phyloP scores from a whole-genome alignment of 37 sponge, comb jelly and placozoan species.

The Agelas oroides region DNA sequence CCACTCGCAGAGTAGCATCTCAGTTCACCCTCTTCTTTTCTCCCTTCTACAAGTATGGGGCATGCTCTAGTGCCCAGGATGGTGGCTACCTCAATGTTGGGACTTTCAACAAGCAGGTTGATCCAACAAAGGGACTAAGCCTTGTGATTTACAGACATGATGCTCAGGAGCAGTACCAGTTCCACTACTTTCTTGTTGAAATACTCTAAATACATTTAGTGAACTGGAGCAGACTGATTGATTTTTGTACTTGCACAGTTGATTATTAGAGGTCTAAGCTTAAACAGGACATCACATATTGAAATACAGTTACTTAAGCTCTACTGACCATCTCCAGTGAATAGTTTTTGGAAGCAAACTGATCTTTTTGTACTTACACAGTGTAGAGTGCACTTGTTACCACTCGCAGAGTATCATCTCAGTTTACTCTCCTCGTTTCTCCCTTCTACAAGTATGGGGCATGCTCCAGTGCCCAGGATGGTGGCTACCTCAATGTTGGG shows the following conservation, averaged over 20 bases:
- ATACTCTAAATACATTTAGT: background rate
- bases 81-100: background rate
- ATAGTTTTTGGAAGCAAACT: no score
- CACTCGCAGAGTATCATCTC: background rate
- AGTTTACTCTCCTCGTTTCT: background rate
- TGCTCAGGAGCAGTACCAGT: background rate
- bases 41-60: slow-evolving; percentile 1
- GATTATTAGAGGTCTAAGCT: no score
- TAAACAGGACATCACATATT: no score
- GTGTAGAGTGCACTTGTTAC: no score
- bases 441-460: slow-evolving; percentile 2
- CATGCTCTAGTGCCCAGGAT: background rate
- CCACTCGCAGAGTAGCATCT: background rate
- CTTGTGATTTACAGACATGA: background rate
- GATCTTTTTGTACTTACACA: no score
- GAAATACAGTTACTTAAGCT: no score
- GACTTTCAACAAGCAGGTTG: slow-evolving; percentile 6
- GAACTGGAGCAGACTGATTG: no score
- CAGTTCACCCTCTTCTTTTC: background rate
- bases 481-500: background rate
- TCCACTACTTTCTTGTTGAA: background rate
- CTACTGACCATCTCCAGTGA: no score
- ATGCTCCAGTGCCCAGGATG: background rate
- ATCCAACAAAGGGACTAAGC: background rate
- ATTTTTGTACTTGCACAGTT: no score